Base-by-base conservation (phyloP, 1,140 invertebrate species). In the Telenomus remus region DNA sequence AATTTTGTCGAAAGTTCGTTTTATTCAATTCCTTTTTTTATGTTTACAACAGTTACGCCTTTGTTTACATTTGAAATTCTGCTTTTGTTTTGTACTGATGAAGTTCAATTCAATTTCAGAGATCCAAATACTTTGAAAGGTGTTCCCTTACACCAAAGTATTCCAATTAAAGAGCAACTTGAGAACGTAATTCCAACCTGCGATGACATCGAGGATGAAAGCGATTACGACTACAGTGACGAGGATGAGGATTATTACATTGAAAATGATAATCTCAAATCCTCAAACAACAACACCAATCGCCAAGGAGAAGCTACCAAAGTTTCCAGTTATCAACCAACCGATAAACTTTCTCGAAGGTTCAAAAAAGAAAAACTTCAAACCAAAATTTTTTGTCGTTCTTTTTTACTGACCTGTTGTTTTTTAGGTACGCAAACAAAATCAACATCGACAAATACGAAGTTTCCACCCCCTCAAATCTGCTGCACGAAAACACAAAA, bases 361-460 rank as follows among this genome's bases (percentile, higher is more conserved):
- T 80, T 3, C 19, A 27, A 27, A n/a, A n/a, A n/a, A n/a, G n/a
- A n/a, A n/a, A n/a, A n/a, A n/a, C n/a, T n/a, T n/a, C n/a, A n/a
- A n/a, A n/a, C n/a, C n/a, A n/a, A n/a, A n/a, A n/a, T n/a, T n/a
- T n/a, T n/a, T n/a, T n/a, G n/a, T n/a, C n/a, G n/a, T n/a, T n/a
- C n/a, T n/a, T n/a, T n/a, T n/a, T n/a, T n/a, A n/a, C n/a, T 7
- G 13, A 15, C 39, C 16, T 55, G 12, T 60, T 60, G 3, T 39
- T 49, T 56, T 13, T 57, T 27, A 95, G 93, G 72, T 96, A 92
- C 84, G 86, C 92, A 0, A 91, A 94, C 73, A 95, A 94, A 89
- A 95, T 97, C 19, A 96, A 95, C 88, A 89, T 97, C 10, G 94
- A 95, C 65, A 93, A 93, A 83, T 96, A 96, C 83, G 92, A 94